phyloP scores from a whole-genome alignment of 2,797 vertebrate species.

The Sebastes aleutianus region DNA sequence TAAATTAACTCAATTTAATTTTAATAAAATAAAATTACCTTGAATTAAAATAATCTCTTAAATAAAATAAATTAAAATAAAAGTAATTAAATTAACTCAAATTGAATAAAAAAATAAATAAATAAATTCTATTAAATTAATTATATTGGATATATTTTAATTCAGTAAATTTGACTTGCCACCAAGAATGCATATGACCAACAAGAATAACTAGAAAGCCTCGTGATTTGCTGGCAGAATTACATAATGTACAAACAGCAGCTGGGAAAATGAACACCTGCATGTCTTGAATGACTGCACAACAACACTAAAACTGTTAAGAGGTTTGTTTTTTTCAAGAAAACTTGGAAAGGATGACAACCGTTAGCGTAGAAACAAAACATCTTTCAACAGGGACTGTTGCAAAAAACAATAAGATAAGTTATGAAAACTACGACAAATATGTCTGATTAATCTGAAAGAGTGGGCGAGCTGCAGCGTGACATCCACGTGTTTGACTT shows the following conservation, averaged over 20 bases:
- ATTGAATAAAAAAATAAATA: too few species aligned
- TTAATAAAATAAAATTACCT: neutral
- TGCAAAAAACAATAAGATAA: neutral
- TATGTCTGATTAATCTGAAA: neutral
- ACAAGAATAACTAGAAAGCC: neutral
- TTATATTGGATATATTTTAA: neutral
- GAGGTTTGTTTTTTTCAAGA: neutral
- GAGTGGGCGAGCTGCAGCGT: neutral
- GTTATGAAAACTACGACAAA: neutral
- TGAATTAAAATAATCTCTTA: neutral
- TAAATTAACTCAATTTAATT: neutral
- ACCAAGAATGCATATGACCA: neutral
- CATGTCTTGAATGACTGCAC: neutral
- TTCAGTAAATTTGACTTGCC: neutral
- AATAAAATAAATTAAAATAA: neutral
- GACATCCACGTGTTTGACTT: neutral
- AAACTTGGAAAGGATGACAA: neutral
- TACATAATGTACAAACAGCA: slow-evolving; percentile 2
- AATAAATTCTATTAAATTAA: neutral
- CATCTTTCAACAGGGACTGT: neutral
- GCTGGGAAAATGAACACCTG: slow-evolving; percentile 46
- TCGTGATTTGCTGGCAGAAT: neutral
- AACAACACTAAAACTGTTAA: neutral
- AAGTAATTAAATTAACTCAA: neutral
- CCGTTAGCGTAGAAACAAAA: neutral